Evolutionary conservation across 2,113 vertebrate species (phyloP), one percentile per base, ranked within the genome.

Genomic region (Hippocampus mohnikei): DNA sequence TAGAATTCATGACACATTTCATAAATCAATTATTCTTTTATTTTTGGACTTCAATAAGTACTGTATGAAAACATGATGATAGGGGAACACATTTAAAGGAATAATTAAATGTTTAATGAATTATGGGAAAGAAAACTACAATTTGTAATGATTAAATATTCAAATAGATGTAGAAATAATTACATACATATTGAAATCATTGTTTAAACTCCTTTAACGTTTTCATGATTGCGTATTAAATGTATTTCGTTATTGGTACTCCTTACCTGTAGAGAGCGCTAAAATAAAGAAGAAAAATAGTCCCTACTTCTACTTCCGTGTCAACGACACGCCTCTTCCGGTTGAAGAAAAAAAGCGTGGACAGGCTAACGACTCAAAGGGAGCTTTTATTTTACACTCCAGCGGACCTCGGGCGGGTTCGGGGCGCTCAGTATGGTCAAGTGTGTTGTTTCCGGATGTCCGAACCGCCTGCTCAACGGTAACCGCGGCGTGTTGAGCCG

Each of bases 371-470:
- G 0, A n/a, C 6, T 3, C 7, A 13, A 27, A 7, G 0, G 4
- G 62, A 25, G 41, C 6, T 25, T 9, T 44, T 33, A 8, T 12
- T 56, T 13, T 27, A 18, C 27, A 13, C 15, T 18, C 29, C 58
- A 2, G 63, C 3, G 21, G 62, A 25, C 61, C 5, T 11, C 21
- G 20, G 62, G 12, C 5, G 29, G 20, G 4, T 15, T 46, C 5
- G 15, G 55, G 29, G 41, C 0, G 56, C 71, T 33, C 11, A 68
- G 1, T 46, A 90, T 87, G 87, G 81, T 80, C 71, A 88, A 87
- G 81, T 90, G 88, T 40, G 84, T 84, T 3, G 88, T 90, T 8
- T 79, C 88, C 1, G 84, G 84, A 8, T 90, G 88, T 79, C 79
- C 73, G 58, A 90, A 81, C 82, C 76, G 81, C n/a, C 3, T 16